These are phyloP conservation scores for Uria aalge DNA, from an alignment of 2,113 vertebrate genomes.

Conservation along the genomic window DNA sequence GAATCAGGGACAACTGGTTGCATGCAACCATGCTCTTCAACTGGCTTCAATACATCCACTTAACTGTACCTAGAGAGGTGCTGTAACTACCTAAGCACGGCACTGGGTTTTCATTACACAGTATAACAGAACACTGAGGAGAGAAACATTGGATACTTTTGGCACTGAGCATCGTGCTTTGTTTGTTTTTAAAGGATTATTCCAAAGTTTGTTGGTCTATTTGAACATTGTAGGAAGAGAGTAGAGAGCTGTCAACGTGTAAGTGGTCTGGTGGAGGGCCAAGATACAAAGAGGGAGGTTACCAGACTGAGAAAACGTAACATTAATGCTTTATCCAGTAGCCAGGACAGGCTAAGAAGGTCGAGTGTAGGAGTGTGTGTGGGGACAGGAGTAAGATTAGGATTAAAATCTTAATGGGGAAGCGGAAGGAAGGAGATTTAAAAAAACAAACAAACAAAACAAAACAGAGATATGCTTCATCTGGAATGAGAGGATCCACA, in stretches of 20 bases:
- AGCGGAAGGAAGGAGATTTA: background rate
- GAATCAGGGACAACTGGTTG: background rate
- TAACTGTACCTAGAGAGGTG: background rate
- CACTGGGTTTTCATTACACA: background rate
- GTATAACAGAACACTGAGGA: background rate
- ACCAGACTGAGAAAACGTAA: background rate
- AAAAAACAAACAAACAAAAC: background rate
- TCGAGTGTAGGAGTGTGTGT: background rate
- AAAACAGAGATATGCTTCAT: background rate
- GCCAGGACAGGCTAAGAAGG: background rate
- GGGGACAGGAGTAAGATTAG: background rate
- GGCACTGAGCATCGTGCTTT: background rate
- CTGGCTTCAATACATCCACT: background rate
- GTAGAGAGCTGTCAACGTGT: background rate
- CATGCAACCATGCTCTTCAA: background rate
- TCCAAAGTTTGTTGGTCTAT: background rate
- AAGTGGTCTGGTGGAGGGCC: background rate
- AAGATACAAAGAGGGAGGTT: background rate
- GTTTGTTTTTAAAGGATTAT: background rate
- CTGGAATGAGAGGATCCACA: background rate
- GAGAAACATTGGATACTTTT: background rate
- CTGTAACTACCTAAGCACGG: background rate
- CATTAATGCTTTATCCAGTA: background rate
- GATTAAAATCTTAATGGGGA: background rate
- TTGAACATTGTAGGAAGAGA: background rate